Base-by-base conservation (phyloP, 2,797 vertebrate species). In the Sebastiscus albofasciatus region DNA sequence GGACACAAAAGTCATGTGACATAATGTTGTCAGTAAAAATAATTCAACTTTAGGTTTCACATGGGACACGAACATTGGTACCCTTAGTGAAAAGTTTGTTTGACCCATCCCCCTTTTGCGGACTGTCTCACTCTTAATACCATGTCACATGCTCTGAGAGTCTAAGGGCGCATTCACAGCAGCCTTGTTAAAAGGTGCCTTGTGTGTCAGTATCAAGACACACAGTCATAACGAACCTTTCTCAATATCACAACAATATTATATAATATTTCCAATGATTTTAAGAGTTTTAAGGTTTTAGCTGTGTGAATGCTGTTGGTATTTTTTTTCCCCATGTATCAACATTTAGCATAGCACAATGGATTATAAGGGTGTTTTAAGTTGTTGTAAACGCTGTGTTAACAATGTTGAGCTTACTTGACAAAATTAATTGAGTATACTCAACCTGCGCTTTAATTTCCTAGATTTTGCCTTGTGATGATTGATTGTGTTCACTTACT, bases 401-500 rank as follows among this genome's bases (percentile, higher is more conserved):
- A 65, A 66, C 31, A 59, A 8, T 14, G 34, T 59, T 39, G 34
- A 27, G 27, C 27, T 61, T n/a, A 12, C 14, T 31, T 76, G 55
- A 62, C 36, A 27, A 62, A 61, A 55, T 34, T 0, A 67, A 39
- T 56, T 42, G 24, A 42, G 20, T 14, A 58, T 29, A 8, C 10
- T 58, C 31, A 72, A 46, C 61, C 66, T 52, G 59, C 7, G 22
- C 39, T 81, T 67, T 80, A 56, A 77, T 62, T 62, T 75, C 42
- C 72, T n/a, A 31, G 8, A 62, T 56, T 64, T 75, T 49, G 27
- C 64, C 34, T 39, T 8, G 6, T 26, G 14, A 62, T 80, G 80
- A 83, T 64, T 74, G 70, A 82, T 82, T 34, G 34, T 14, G 76
- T 27, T 68, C 59, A 56, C 73, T 72, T 39, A 7, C 65, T 60